Evolutionary conservation across 2,113 vertebrate genomes (phyloP).

Genomic region (Euleptes europaea): DNA sequence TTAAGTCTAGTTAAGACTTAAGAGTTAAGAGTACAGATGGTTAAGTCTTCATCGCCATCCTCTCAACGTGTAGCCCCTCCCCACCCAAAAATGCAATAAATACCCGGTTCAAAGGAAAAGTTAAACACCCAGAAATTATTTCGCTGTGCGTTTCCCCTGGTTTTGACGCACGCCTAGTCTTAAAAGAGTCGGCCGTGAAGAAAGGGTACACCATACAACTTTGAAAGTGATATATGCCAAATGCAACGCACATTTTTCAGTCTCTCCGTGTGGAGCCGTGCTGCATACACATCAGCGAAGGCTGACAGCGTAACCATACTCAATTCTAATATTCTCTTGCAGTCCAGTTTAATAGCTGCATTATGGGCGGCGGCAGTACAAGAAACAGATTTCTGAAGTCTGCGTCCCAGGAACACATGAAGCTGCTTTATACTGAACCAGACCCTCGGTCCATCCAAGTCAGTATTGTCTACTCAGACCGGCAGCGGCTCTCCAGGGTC

Average conservation of each 20-base stretch:
- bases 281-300: background rate
- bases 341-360: background rate
- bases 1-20: too few species aligned
- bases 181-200: background rate
- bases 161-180: slow-evolving; percentile 13
- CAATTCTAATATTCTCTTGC: background rate
- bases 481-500: too few species aligned
- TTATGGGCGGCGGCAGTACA: background rate
- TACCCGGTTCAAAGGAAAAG: background rate
- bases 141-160: background rate
- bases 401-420: too few species aligned
- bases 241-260: background rate
- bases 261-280: slow-evolving; percentile 22
- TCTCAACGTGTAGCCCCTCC: background rate
- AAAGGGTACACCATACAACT: rapidly evolving
- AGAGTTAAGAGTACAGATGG: too few species aligned
- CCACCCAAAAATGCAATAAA: background rate
- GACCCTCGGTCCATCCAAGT: too few species aligned
- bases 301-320: too few species aligned
- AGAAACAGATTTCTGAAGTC: background rate
- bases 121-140: background rate
- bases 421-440: too few species aligned
- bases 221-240: background rate
- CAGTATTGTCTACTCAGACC: too few species aligned
- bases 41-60: background rate